Evolutionary conservation across 2,888 invertebrate species (phyloP).

Genomic region (Odontocolon sp.): DNA sequence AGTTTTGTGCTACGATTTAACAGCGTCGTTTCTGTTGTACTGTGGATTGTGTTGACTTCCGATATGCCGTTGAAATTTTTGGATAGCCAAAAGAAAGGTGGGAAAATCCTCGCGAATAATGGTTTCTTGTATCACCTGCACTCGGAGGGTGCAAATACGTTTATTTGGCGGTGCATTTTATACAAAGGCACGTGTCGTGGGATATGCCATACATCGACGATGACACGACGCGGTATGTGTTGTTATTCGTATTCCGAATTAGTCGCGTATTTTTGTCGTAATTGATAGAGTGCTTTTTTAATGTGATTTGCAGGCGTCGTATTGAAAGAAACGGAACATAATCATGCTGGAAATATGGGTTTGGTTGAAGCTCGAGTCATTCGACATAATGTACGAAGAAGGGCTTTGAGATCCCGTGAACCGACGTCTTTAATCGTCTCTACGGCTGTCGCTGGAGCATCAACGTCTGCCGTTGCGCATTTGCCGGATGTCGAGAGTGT

Average conservation of each 20-base stretch:
- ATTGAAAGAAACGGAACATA: slow-evolving; percentile 14
- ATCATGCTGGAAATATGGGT: background rate
- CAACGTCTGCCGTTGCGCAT: background rate
- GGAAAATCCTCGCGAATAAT: background rate
- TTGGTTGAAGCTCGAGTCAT: background rate
- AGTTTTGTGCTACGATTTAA: background rate
- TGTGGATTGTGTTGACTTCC: background rate
- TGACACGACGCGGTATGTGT: background rate
- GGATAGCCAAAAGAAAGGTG: background rate
- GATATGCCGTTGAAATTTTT: background rate
- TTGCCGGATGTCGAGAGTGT: background rate
- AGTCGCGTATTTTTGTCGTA: background rate
- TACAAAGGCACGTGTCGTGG: slow-evolving; percentile 3
- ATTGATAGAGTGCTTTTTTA: background rate
- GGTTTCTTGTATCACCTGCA: background rate
- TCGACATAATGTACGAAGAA: background rate
- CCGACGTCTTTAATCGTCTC: background rate
- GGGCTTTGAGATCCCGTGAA: background rate
- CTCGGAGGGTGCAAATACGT: background rate
- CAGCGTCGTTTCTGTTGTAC: no score
- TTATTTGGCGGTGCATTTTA: background rate
- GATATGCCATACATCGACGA: background rate
- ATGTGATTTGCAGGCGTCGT: background rate
- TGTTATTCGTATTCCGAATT: background rate
- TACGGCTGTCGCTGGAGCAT: background rate